Evolutionary conservation across 30 jellyfish, hydroid and myxozoan species (phyloP).

Genomic region (Chironex yamaguchii): DNA sequence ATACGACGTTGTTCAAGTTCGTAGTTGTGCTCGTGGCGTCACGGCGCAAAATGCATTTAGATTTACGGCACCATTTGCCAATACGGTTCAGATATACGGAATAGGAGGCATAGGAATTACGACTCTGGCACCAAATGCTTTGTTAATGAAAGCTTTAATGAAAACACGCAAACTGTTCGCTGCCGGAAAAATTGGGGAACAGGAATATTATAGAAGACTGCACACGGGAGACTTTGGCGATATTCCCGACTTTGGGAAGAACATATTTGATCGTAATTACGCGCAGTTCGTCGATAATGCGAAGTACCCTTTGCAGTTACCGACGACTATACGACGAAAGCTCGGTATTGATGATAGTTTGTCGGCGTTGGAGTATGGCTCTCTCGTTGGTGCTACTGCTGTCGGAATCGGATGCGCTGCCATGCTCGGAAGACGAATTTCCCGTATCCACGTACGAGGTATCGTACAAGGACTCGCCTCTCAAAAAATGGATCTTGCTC

Average conservation of each 20-base stretch:
- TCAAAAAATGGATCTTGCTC: too few relatives aligned
- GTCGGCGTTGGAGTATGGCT: neutral
- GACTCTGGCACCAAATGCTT: slow-evolving; percentile 4
- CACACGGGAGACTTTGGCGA: neutral
- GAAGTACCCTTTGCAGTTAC: neutral
- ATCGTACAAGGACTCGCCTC: too few relatives aligned
- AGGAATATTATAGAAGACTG: neutral
- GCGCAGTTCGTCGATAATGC: neutral
- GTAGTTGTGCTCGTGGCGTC: slow-evolving; percentile 17
- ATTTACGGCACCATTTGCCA: neutral
- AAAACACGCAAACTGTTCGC: neutral
- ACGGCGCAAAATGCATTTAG: neutral
- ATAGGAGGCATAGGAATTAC: slow-evolving; percentile 3
- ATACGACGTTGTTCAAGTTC: neutral
- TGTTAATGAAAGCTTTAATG: neutral
- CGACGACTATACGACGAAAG: neutral
- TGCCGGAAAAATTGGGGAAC: neutral
- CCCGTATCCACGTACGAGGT: too few relatives aligned
- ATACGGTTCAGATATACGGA: neutral
- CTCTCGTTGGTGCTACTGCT: neutral
- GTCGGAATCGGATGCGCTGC: neutral
- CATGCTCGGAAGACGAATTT: neutral
- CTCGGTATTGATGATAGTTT: neutral
- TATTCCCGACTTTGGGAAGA: neutral
- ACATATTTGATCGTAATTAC: neutral